Evolutionary conservation across 1,140 invertebrate species (phyloP).

Genomic region (Heliconius eleuchia): DNA sequence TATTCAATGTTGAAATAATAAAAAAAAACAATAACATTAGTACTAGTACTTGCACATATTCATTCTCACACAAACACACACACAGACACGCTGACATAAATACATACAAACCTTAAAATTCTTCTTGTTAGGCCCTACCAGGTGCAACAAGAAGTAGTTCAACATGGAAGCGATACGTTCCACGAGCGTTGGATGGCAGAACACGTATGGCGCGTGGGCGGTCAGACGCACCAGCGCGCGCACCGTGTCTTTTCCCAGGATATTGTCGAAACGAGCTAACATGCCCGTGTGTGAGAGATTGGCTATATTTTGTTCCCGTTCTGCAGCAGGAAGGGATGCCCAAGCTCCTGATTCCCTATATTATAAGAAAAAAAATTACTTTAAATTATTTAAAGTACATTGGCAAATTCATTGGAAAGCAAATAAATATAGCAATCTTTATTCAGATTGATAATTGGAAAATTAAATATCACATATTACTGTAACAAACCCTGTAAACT

Average conservation of each 20-base stretch:
- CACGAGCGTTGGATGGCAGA: slow-evolving; percentile 95
- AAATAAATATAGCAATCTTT: too few species aligned
- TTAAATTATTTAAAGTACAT: too few species aligned
- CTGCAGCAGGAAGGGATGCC: slow-evolving; percentile 85
- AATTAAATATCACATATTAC: too few species aligned
- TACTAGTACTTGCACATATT: too few species aligned
- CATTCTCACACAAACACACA: neutral
- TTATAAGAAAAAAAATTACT: too few species aligned
- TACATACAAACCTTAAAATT: slow-evolving; percentile 88
- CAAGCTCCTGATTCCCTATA: slow-evolving; percentile 89
- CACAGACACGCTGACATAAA: neutral
- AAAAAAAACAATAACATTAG: too few species aligned
- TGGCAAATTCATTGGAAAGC: too few species aligned
- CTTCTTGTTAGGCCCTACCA: slow-evolving; percentile 94
- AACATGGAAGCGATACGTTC: slow-evolving; percentile 96
- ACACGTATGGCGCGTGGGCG: slow-evolving; percentile 91
- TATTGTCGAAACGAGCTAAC: slow-evolving; percentile 95
- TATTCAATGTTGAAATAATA: too few species aligned
- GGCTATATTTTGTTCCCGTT: slow-evolving; percentile 89
- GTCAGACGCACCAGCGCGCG: slow-evolving; percentile 92
- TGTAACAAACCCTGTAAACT: too few species aligned
- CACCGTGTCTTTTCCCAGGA: slow-evolving; percentile 94
- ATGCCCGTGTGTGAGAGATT: slow-evolving; percentile 91
- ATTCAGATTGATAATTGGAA: too few species aligned
- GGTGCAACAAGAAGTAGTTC: slow-evolving; percentile 95